Evolutionary conservation across 2,888 invertebrate species (phyloP), one percentile per base, ranked within the genome.

Genomic region (Tetanocera ferruginea): DNA sequence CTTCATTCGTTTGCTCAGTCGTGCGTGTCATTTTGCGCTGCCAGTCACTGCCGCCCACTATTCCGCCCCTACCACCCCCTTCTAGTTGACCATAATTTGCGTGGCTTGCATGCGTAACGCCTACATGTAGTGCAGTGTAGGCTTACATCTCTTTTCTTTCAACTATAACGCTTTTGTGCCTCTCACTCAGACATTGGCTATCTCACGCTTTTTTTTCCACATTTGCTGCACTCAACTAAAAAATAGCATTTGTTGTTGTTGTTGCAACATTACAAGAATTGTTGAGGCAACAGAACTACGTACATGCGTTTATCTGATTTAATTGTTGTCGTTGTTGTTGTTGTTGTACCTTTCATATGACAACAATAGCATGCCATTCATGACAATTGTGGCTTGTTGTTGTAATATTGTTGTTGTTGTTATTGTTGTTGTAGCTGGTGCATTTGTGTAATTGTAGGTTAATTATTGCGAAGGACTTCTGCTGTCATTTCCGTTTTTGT

Each of bases 391-490:
- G 11, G 43, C 43, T 23, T 19, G 43, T 43, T 34, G 5, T 62
- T 17, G 52, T 52, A n/a, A n/a, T n/a, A 49, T 14, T 49, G 6
- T 49, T 49, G 28, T 31, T 66, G 34, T 66, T 37, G 66, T 64
- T 69, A 49, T 25, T 49, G 60, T 28, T 73, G 62, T 34, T 73
- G 23, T 28, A n/a, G n/a, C 60, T 28, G 25, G 28, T 67, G 43
- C 73, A 49, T 43, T 69, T 73, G 82, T 82, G 81, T 83, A 86
- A 85, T 85, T 85, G 84, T 83, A 83, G 82, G 84, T 85, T 85
- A 85, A 85, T 86, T 85, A 85, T 83, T 83, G 81, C 85, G 83
- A 86, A 85, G 86, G 84, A 85, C 84, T 80, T 83, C 74, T 82
- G 80, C 81, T 80, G 79, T 66, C 76, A 52, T 6, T 77, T 66